Evolutionary conservation across 2,888 invertebrate genomes (phyloP), one percentile per base, ranked within the genome.

Genomic region (Calliopum simillimum): DNA sequence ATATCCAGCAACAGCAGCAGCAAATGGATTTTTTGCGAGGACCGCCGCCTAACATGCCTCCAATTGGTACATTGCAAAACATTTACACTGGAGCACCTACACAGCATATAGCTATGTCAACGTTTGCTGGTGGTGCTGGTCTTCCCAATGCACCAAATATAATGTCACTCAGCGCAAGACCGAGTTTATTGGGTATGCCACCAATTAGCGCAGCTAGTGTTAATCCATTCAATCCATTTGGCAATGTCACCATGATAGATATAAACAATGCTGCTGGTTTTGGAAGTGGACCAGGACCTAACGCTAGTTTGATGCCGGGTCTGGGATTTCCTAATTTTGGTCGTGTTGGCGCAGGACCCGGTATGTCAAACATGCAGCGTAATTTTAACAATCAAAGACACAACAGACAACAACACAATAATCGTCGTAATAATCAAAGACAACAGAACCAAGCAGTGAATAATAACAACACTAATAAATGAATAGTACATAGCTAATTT

Each of bases 121-220:
- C 25, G 49, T 67, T 72, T 41, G 67, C 68, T 85, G 87, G 86
- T 85, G 74, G 71, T 82, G 76, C 86, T 85, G 78, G 86, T 87
- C 85, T 87, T 85, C 76, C 71, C 63, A 73, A 83, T 86, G 71
- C 73, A 2, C 70, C 74, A 3, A 72, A 71, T 74, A 76, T 73
- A 11, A 74, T 78, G 53, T 70, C 74, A 1, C 65, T 74, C 1
- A 88, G 64, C 86, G 88, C 71, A 78, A 88, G 77, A 3, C 90
- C 90, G 0, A 89, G 90, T 1, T 80, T 90, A 41, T 83, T 91
- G 75, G 89, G 90, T 13, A 88, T 90, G 79, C 88, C 89, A 53
- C 89, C 89, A 41, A 88, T 74, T 47, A 69, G 25, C 21, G 68
- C 71, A 14, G 77, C 68, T 56, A 74, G 69, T 53, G 73, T 71